Evolutionary conservation across 2,113 vertebrate genomes (phyloP).

Genomic region (Eleginops maclovinus): DNA sequence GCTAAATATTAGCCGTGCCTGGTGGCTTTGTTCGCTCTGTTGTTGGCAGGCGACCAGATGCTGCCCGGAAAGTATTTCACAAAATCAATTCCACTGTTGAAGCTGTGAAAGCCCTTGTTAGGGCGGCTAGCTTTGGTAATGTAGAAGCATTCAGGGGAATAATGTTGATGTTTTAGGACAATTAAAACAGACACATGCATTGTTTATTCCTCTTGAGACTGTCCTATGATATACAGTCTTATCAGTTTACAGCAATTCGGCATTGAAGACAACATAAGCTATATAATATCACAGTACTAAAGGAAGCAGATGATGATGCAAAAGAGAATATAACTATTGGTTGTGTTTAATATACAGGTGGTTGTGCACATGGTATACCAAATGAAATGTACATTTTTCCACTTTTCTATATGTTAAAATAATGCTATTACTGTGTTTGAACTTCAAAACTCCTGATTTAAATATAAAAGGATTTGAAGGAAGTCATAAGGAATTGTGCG

Average conservation of each 20-base stretch:
- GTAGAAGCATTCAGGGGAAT: background rate
- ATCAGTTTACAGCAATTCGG: background rate
- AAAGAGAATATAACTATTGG: no score
- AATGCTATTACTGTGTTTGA: no score
- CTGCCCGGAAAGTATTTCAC: slow-evolving; percentile 16
- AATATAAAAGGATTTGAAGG: no score
- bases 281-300: background rate
- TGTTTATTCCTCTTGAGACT: no score
- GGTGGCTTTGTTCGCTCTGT: background rate
- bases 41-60: slow-evolving; percentile 8
- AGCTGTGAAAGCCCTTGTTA: background rate
- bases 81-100: slow-evolving; percentile 39
- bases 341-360: no score
- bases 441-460: no score
- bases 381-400: no score
- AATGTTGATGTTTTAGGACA: background rate
- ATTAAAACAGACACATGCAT: no score
- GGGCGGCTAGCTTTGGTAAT: background rate
- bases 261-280: background rate
- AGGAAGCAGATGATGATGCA: no score
- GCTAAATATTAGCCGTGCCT: background rate
- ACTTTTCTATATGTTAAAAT: no score
- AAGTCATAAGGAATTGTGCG: background rate
- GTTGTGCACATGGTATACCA: no score
- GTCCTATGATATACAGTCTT: no score